Evolutionary conservation across 2,888 invertebrate species (phyloP).

Genomic region (Polietes domitor): DNA sequence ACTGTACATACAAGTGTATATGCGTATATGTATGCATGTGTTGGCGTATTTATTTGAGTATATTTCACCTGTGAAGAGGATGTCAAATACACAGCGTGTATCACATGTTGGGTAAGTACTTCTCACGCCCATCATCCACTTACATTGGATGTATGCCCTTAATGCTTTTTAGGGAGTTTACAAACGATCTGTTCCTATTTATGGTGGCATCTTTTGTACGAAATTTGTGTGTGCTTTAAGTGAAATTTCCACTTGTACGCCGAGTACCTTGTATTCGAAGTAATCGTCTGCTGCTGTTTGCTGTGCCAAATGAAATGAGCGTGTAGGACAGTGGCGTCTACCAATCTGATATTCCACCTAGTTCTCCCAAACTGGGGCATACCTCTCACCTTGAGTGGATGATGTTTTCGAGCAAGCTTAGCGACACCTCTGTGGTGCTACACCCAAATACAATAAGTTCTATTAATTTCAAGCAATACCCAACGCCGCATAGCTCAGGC

Average conservation of each 20-base stretch:
- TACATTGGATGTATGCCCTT: constrained; percentile 43
- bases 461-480: constrained; percentile 56
- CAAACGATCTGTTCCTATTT: constrained; percentile 55
- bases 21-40: constrained; percentile 5
- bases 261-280: constrained; percentile 8
- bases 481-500: constrained; percentile 9
- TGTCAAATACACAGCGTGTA: constrained; percentile 50
- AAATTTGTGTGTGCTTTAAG: constrained; percentile 52
- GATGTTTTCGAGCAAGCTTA: neutral
- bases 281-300: constrained; percentile 33
- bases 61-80: constrained; percentile 52
- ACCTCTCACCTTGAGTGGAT: no score
- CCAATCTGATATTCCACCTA: no score
- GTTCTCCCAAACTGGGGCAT: no score
- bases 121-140: constrained; percentile 32
- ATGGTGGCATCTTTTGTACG: constrained; percentile 45
- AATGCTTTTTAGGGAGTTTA: constrained; percentile 57
- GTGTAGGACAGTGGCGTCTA: constrained; percentile 31
- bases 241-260: constrained; percentile 42
- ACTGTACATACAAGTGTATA: constrained; percentile 21
- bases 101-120: constrained; percentile 5
- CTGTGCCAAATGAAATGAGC: constrained; percentile 33
- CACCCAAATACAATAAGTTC: constrained; percentile 48
- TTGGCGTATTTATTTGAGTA: constrained; percentile 19
- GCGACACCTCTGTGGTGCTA: constrained; percentile 15